A percentile compares a stretch with the other conserved stretches of the same genome.
Evolutionary conservation across 1,140 invertebrate species (phyloP).

Genomic region (Papilio polytes): DNA sequence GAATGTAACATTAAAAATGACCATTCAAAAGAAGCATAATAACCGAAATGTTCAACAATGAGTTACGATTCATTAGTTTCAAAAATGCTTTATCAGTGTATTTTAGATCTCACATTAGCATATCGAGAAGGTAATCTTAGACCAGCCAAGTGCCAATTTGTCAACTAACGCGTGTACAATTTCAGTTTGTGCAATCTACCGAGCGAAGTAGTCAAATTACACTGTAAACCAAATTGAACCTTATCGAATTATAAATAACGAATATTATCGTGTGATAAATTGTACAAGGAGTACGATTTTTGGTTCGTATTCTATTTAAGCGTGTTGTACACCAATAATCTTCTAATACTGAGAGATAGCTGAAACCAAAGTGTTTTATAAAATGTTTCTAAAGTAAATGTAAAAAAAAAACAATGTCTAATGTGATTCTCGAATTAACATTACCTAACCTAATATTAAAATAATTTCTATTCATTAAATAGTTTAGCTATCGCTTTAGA

Average conservation of each 20-base stretch:
- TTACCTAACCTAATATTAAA: not conserved
- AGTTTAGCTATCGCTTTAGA: not conserved
- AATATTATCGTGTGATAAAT: not conserved
- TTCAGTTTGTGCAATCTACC: constrained; percentile 51
- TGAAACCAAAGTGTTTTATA: not conserved
- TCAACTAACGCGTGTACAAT: constrained; percentile 57
- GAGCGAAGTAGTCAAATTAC: not conserved
- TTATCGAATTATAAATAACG: not conserved
- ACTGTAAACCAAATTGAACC: constrained; percentile 1
- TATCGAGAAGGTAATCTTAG: constrained; percentile 56
- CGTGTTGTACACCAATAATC: not conserved
- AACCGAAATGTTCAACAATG: constrained; percentile 13
- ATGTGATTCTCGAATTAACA: too few relatives aligned
- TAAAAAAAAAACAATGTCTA: too few relatives aligned
- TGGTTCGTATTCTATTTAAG: not conserved
- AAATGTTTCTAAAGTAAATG: not conserved
- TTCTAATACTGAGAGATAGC: not conserved
- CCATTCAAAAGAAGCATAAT: constrained; percentile 10
- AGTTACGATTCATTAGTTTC: constrained; percentile 43
- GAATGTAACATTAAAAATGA: not conserved
- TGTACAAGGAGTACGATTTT: not conserved
- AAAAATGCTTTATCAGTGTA: constrained; percentile 40
- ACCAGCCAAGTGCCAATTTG: constrained; percentile 54
- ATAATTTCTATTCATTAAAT: not conserved
- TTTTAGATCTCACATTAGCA: constrained; percentile 46